Percentiles rank a stretch among this genome's conserved stretches.
Evolutionary conservation across 2,797 vertebrate genomes (phyloP).

Genomic region (Psittacula echo): DNA sequence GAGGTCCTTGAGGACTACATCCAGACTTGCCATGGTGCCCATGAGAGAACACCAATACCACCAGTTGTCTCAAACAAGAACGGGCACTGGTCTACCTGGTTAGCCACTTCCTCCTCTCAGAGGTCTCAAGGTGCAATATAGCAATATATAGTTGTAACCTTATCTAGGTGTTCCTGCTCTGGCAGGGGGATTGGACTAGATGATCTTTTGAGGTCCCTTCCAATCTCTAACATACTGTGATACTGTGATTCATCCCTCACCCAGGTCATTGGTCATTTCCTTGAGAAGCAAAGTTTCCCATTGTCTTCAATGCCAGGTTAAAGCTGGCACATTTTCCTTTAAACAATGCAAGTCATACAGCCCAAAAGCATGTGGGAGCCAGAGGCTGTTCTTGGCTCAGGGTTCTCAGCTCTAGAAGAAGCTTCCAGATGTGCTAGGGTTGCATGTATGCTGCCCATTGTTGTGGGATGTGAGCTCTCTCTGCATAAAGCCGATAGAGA

Average conservation of each 20-base stretch:
- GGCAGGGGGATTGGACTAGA: too few relatives aligned
- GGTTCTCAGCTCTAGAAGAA: neutral
- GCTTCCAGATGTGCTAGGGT: neutral
- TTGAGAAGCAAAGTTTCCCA: neutral
- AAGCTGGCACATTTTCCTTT: neutral
- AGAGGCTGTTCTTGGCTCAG: neutral
- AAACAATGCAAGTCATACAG: neutral
- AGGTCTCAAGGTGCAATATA: neutral
- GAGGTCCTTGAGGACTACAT: neutral
- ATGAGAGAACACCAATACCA: neutral
- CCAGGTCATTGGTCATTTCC: too few relatives aligned
- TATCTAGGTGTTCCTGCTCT: too few relatives aligned
- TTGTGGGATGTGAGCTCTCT: neutral
- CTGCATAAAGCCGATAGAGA: neutral
- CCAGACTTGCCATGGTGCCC: neutral
- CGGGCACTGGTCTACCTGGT: neutral
- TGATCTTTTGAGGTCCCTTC: too few relatives aligned
- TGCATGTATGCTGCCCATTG: neutral
- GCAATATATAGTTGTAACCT: too few relatives aligned
- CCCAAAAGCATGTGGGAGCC: neutral
- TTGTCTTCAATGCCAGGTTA: neutral
- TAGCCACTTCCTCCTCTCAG: neutral
- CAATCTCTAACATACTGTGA: too few relatives aligned
- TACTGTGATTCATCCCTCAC: neutral
- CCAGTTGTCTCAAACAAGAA: neutral